phyloP scores from a whole-genome alignment of 2,888 invertebrate species.

The Hydropsyche betteni region DNA sequence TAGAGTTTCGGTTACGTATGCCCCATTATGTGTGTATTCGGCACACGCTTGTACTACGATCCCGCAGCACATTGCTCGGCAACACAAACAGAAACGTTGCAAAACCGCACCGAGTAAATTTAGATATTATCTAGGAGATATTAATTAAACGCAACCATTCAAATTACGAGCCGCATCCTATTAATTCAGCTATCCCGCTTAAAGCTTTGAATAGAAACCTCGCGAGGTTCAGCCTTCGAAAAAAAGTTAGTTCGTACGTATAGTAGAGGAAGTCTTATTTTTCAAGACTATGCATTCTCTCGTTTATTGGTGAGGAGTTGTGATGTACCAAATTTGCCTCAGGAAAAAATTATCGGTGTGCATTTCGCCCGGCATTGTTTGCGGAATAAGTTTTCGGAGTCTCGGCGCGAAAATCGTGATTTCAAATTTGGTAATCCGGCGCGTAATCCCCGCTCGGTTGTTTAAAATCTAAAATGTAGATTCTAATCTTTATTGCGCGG shows the following conservation, averaged over 20 bases:
- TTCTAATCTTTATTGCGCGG: conserved; percentile 35
- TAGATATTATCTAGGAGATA: conserved; percentile 15
- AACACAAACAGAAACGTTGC: conserved; percentile 5
- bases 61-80: too few relatives aligned
- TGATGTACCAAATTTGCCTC: too few relatives aligned
- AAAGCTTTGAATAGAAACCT: too few relatives aligned
- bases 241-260: too few relatives aligned
- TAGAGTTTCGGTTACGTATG: conserved; percentile 11
- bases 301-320: too few relatives aligned
- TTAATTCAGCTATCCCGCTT: not conserved
- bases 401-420: conserved; percentile 27
- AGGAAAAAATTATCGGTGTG: too few relatives aligned
- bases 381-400: too few relatives aligned
- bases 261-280: too few relatives aligned
- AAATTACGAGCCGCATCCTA: conserved; percentile 4
- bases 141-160: conserved; percentile 17
- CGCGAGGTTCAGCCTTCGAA: too few relatives aligned
- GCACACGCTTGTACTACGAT: conserved; percentile 1
- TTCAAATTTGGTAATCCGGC: conserved; percentile 28
- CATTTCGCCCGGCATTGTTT: too few relatives aligned
- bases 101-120: conserved; percentile 21
- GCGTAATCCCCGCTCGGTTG: conserved; percentile 20
- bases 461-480: conserved; percentile 34
- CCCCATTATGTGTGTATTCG: not conserved
- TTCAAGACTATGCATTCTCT: too few relatives aligned